Evolutionary conservation across 2,797 vertebrate species (phyloP), one percentile per base, ranked within the genome.

Genomic region (Morelia viridis): DNA sequence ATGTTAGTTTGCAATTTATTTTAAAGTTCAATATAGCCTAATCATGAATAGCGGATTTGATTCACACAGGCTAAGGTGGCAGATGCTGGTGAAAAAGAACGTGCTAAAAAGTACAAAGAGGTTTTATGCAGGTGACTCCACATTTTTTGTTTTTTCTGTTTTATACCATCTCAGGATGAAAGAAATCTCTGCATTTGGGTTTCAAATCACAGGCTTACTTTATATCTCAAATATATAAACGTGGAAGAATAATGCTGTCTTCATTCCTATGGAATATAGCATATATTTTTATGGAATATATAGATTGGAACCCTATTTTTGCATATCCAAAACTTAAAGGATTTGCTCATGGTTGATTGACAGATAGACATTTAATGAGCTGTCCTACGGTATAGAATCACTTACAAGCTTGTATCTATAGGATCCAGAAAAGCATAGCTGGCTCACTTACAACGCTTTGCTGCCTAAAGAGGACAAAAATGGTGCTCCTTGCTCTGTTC

Each of bases 301-400:
- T 31, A 93, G 94, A 96, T 95, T 93, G 92, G 93, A 94, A 96
- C 62, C 92, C 85, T 95, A 96, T 96, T 93, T 92, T 95, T 94
- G 85, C 91, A 95, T 91, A 92, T 95, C 95, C 92, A 91, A 92
- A 92, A 95, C 94, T 93, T 95, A 96, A 96, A 96, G 93, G 96
- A 95, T 96, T 68, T 95, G 94, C 89, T 1, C 31, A 41, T 76
- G 17, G 15, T 41, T 76, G 31, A 76, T 76, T 41, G 68, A 41
- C 7, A 19, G 31, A 76, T 17, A 41, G 31, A 76, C 31, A 22
- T 58, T 19, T 35, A 87, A 31, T 22, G 57, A 61, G 35, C 4
- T 50, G 13, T 46, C 58, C 35, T 13, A 61, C 58, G 24, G 3
- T 58, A 85, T 57, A 6, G 17, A 41, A 76, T 76, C 68, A 1